Evolutionary conservation across 2,797 vertebrate species (phyloP).

Genomic region (Pseudochirops cupreus): DNA sequence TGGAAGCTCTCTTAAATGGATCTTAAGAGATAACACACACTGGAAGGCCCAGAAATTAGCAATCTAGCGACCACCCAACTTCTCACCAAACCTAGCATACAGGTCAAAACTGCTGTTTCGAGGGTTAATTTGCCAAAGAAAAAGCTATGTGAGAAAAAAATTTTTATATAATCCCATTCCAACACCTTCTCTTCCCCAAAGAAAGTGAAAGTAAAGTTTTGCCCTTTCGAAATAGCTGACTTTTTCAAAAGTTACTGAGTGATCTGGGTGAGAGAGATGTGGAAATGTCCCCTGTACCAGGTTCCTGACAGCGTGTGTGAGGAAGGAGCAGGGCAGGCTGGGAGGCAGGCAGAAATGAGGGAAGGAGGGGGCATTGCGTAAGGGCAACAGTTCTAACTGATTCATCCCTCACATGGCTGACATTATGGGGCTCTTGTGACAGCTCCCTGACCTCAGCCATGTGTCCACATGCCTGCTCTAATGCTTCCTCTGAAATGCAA

Average conservation of each 20-base stretch:
- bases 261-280: background rate
- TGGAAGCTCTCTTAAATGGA: background rate
- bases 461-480: background rate
- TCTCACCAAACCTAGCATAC: background rate
- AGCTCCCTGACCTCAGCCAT: background rate
- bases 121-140: background rate
- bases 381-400: background rate
- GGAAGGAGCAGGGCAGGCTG: background rate
- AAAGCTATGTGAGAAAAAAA: background rate
- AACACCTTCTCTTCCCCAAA: background rate
- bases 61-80: background rate
- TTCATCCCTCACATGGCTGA: background rate
- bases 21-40: background rate
- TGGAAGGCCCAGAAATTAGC: background rate
- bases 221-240: background rate
- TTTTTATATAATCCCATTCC: background rate
- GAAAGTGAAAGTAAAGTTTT: background rate
- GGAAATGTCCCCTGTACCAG: background rate
- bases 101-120: background rate
- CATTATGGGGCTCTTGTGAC: background rate
- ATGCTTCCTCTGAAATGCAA: background rate
- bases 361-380: accelerated
- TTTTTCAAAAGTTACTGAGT: background rate
- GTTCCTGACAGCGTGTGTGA: background rate
- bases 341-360: background rate